Base-by-base conservation (phyloP, 2,888 invertebrate species). In the Lasioglossum marginatum region DNA sequence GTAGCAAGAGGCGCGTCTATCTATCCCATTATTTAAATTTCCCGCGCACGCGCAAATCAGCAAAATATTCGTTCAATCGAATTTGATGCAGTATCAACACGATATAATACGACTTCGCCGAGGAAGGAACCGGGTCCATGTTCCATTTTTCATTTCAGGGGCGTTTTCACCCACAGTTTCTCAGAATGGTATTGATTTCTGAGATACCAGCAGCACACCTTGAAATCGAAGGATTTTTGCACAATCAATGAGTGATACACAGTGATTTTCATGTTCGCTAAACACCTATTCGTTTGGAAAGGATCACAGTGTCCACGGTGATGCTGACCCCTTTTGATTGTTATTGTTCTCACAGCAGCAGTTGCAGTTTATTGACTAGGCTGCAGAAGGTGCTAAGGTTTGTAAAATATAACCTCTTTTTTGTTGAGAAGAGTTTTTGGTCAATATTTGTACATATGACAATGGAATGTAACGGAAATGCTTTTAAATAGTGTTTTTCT, bases 51-150 rank as follows among this genome's bases (percentile, higher is more conserved):
- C 68, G 81, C 75, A 77, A 40, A 27, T 76, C 45, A 27, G 63
- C 77, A 81, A 82, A 85, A 87, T 88, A 86, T 80, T 83, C 89
- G 90, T 87, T 92, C 90, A 92, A 92, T 92, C 91, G 91, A 91
- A 90, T 89, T 87, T 86, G 87, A 88, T 89, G 90, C 92, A 79
- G 82, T 68, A 90, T 83, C 82, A 80, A 71, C 81, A 80, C 90
- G 80, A 81, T 79, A 79, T 84, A 80, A 88, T 70, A 83, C 79
- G 74, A 83, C 79, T 72, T 70, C 43, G 45, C n/a, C 23, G 52
- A 76, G 27, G 73, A 73, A 82, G 31, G 77, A 78, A 72, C 31
- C 77, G 37, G 57, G 43, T 68, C 66, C 66, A 75, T 31, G 80
- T 77, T 83, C 74, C 74, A 52, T 77, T 79, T 77, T 79, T 63